phyloP scores from a whole-genome alignment of 2,797 vertebrate species.

The Phalloptychus januarius region DNA sequence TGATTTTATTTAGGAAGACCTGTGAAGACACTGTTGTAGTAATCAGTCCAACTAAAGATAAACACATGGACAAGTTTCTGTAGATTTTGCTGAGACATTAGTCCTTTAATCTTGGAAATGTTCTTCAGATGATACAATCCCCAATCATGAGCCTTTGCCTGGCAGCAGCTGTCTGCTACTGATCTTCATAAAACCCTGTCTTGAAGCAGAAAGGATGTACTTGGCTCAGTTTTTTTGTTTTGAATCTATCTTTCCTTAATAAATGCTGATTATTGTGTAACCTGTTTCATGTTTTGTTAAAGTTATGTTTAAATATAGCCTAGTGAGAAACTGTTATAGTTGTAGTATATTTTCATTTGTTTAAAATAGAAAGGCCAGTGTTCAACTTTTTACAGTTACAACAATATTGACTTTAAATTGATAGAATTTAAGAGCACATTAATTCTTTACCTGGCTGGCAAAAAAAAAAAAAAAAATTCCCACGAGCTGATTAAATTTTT shows the following conservation, averaged over 20 bases:
- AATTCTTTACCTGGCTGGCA: neutral
- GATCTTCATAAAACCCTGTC: neutral
- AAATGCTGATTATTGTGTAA: neutral
- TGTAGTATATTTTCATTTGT: neutral
- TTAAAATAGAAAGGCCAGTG: neutral
- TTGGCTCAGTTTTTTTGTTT: neutral
- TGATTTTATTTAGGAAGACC: no score
- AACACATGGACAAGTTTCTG: no score
- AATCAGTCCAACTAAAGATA: no score
- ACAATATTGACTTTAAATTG: neutral
- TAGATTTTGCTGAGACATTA: no score
- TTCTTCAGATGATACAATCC: no score
- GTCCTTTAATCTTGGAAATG: no score
- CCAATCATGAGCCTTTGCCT: neutral
- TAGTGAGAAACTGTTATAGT: neutral
- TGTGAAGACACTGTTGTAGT: no score
- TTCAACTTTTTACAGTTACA: neutral
- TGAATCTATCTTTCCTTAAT: neutral
- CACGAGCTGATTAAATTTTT: constrained; percentile 7
- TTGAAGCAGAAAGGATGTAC: neutral
- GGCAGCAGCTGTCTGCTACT: neutral
- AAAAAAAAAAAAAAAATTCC: neutral
- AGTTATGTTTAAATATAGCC: neutral
- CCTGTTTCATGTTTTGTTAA: neutral
- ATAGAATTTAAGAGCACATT: neutral